Conservation (phyloP, 1,140 invertebrate species). For the Ceratitis capitata region DNA sequence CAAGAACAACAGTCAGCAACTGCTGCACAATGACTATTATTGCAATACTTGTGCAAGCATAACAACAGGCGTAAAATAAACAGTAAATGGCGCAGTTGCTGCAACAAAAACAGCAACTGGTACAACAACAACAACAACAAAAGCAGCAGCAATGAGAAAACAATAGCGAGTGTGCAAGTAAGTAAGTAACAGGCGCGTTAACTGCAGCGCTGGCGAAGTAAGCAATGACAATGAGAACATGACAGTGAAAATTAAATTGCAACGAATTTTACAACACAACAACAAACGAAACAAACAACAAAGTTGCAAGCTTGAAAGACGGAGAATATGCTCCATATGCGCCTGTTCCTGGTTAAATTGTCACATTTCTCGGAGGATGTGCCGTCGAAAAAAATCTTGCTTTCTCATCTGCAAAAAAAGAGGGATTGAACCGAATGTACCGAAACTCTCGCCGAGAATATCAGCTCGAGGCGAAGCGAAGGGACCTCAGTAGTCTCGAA, state of each 20-base stretch:
- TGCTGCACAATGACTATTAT: background rate
- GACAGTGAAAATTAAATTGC: slow-evolving; percentile 23
- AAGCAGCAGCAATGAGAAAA: background rate
- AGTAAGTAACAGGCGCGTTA: background rate
- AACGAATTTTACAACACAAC: slow-evolving; percentile 12
- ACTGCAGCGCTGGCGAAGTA: background rate
- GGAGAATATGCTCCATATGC: no score
- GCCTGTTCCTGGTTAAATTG: no score
- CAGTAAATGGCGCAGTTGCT: background rate
- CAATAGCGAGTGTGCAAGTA: background rate
- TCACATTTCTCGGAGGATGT: no score
- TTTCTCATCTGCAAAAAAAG: no score
- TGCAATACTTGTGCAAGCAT: background rate
- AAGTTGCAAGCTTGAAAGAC: no score
- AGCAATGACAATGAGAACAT: background rate
- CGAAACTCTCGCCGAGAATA: no score
- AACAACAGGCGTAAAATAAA: slow-evolving; percentile 32
- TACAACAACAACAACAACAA: background rate
- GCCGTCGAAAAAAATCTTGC: no score
- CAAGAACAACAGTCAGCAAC: background rate
- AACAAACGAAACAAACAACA: background rate
- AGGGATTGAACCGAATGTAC: no score
- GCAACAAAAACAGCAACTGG: background rate
- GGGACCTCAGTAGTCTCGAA: no score
- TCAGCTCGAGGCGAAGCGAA: no score